These are phyloP conservation scores for Platycnemis pennipes DNA, from an alignment of 2,888 invertebrate genomes.

Conservation along the genomic window DNA sequence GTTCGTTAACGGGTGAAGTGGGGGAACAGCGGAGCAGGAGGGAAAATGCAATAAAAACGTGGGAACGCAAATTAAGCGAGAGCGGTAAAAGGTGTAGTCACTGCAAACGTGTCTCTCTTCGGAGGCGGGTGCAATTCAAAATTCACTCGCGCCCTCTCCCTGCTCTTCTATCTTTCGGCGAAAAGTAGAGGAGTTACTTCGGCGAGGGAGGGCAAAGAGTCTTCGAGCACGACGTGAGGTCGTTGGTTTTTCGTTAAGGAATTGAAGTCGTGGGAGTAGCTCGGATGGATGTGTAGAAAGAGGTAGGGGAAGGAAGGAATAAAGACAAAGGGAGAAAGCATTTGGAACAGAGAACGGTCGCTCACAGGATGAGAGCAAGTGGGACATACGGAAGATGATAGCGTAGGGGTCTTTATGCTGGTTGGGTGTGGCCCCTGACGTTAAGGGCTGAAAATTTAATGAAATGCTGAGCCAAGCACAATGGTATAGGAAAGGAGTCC, in stretches of 20 bases:
- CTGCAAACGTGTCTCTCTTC: not conserved
- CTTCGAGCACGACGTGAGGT: not conserved
- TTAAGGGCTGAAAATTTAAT: constrained; percentile 26
- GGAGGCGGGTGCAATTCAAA: not conserved
- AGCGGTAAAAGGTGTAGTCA: constrained; percentile 11
- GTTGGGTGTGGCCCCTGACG: not conserved
- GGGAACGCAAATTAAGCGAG: constrained; percentile 27
- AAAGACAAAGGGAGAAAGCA: not conserved
- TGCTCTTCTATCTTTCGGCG: not conserved
- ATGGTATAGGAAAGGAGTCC: not conserved
- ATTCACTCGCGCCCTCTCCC: not conserved
- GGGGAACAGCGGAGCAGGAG: not conserved
- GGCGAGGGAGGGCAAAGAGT: not conserved
- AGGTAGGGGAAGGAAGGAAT: not conserved
- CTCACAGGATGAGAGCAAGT: not conserved
- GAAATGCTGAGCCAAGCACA: constrained; percentile 8
- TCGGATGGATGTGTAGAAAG: not conserved
- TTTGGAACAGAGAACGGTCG: not conserved
- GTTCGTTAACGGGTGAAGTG: constrained; percentile 11
- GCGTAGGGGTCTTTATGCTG: not conserved
- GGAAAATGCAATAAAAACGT: not conserved
- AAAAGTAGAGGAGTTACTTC: not conserved
- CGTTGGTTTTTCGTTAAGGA: not conserved
- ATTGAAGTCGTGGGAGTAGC: not conserved
- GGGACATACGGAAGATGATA: not conserved